Conservation (phyloP, 2,113 vertebrate genomes). For the Cinclus cinclus region DNA sequence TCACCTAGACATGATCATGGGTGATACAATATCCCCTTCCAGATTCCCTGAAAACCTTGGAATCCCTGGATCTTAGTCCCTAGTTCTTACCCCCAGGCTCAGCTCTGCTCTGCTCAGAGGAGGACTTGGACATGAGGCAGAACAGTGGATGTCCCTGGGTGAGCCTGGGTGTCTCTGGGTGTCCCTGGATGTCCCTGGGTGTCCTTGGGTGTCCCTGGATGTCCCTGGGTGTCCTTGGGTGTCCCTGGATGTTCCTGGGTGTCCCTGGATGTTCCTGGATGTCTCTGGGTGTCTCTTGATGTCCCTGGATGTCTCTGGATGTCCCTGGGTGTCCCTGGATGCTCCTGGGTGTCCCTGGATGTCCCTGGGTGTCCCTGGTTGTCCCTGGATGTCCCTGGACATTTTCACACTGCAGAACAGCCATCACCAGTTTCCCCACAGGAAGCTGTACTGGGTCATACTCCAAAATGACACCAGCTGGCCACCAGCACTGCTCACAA, state of each 20-base stretch:
- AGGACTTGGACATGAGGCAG: not conserved
- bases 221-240: not conserved
- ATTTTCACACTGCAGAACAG: not conserved
- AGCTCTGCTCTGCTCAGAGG: not conserved
- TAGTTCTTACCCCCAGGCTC: not conserved
- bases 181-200: not conserved
- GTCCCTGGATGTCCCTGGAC: not conserved
- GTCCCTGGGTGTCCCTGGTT: not conserved
- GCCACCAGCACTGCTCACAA: too few species aligned
- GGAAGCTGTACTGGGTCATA: not conserved
- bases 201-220: not conserved
- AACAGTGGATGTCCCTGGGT: not conserved
- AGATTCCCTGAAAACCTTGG: not conserved
- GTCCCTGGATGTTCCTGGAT: not conserved
- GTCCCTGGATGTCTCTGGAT: not conserved
- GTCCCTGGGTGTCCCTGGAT: not conserved
- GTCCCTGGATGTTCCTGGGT: too few species aligned
- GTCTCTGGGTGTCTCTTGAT: not conserved
- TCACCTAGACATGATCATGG: not conserved
- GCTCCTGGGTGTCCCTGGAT: not conserved
- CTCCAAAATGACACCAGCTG: not conserved
- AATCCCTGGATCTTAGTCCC: not conserved
- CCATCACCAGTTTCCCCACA: not conserved
- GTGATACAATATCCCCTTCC: not conserved
- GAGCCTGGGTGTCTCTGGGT: not conserved